Evolutionary conservation across 2,113 vertebrate genomes (phyloP), one percentile per base, ranked within the genome.

Genomic region (Acrocephalus arundinaceus): DNA sequence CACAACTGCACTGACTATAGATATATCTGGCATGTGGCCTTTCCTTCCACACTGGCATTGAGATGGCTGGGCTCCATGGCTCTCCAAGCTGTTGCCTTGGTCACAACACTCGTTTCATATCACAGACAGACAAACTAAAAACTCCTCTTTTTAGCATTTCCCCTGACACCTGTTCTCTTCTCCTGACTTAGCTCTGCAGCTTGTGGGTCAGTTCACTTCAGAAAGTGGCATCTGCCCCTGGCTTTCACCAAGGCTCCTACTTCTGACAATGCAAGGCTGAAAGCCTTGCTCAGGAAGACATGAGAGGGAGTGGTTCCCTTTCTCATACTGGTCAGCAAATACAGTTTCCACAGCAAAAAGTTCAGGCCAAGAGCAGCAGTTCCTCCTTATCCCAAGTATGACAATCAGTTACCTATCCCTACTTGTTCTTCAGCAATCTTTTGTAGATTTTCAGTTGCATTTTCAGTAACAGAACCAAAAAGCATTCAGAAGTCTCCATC

Each of bases 151-250:
- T 74, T 15, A 55, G 7, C 24, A 23, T 78, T 52, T 85, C 23
- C 28, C 20, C 37, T 63, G 49, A 17, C 17, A 46, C 20, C 15
- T 30, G 8, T 33, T 28, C 23, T 67, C n/a, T 67, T 61, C 45
- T 86, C 18, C 31, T 49, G 70, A 52, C 24, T 58, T 21, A 3
- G 2, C 20, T 88, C 27, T 68, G 46, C 10, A 73, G 28, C 15
- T 37, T 0, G 0, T 46, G 15, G 28, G n/a, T 25, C 11, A 30
- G 25, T 15, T 68, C 0, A 0, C 37, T 76, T 70, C 31, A 15
- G 43, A 58, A 63, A n/a, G 11, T n/a, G 16, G 13, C 31, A 37
- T 30, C 41, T 83, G 20, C 28, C 45, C 58, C 31, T 16, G 59
- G 2, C 35, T 84, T 71, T 67, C 28, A 52, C 16, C 27, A 62